phyloP scores from a whole-genome alignment of 2,113 vertebrate genomes.

The Meriones unguiculatus region DNA sequence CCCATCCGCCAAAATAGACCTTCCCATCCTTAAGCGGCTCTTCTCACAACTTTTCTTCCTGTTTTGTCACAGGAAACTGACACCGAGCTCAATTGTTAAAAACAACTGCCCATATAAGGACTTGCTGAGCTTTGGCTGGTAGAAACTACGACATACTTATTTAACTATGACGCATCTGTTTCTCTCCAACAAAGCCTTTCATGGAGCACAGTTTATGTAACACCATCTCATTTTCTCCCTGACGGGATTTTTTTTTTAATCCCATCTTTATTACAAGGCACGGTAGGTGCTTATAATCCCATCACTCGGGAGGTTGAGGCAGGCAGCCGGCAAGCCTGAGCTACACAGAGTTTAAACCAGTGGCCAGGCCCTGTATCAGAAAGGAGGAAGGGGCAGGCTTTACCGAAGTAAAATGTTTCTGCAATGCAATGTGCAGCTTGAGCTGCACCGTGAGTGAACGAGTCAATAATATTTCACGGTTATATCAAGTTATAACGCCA shows the following conservation, averaged over 20 bases:
- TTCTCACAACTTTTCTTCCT: background rate
- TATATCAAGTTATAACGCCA: background rate
- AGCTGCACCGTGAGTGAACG: background rate
- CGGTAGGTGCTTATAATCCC: background rate
- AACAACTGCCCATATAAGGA: background rate
- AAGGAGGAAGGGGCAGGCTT: background rate
- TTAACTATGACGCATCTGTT: background rate
- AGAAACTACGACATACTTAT: background rate
- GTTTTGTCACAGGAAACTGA: background rate
- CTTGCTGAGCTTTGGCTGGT: background rate
- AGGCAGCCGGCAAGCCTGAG: background rate
- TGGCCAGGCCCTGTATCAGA: background rate
- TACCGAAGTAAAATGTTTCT: conserved; percentile 11
- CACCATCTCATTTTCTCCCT: background rate
- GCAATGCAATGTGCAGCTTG: background rate
- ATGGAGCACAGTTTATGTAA: background rate
- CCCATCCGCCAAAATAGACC: background rate
- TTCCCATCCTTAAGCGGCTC: background rate
- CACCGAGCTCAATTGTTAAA: conserved; percentile 20
- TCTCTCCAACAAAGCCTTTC: background rate
- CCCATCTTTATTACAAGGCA: no score
- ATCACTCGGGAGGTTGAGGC: background rate
- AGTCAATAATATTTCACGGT: background rate
- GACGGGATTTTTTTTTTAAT: background rate
- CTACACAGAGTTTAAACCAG: background rate